These are phyloP conservation scores for Ctenochaetus hawaiiensis DNA, from an alignment of 2,797 vertebrate genomes.

Conservation along the genomic window DNA sequence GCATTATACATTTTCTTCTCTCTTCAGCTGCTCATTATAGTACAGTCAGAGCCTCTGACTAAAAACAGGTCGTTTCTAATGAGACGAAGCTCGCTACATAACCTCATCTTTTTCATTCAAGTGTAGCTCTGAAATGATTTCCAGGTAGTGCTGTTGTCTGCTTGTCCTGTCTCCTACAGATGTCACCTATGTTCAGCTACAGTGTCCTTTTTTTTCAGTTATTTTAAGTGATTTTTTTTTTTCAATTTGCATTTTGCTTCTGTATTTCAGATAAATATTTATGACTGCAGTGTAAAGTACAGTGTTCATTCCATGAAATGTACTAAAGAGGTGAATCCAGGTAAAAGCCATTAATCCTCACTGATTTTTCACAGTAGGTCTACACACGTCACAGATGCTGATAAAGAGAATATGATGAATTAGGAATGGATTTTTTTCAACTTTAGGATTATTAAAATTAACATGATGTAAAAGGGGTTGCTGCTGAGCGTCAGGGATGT, in stretches of 20 bases:
- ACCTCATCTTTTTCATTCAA: conserved; percentile 45
- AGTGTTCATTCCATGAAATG: conserved; percentile 27
- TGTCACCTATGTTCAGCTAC: conserved; percentile 4
- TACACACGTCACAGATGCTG: conserved; percentile 5
- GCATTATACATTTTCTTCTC: conserved; percentile 71
- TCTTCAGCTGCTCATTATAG: conserved; percentile 73
- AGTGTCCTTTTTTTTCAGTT: conserved; percentile 30
- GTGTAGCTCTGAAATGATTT: conserved; percentile 13
- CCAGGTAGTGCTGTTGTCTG: conserved; percentile 8
- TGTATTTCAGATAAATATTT: conserved; percentile 47
- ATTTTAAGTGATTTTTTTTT: not conserved
- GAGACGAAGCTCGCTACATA: conserved; percentile 51
- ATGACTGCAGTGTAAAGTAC: conserved; percentile 33
- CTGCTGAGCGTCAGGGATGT: conserved; percentile 23
- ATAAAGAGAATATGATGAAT: conserved; percentile 35
- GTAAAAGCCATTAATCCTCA: conserved; percentile 45
- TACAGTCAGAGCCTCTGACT: conserved; percentile 60
- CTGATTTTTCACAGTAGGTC: conserved; percentile 33
- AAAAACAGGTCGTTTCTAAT: conserved; percentile 67
- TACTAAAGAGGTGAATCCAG: conserved; percentile 51
- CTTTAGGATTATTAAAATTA: conserved; percentile 50
- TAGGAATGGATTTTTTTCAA: conserved; percentile 23
- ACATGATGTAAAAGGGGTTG: conserved; percentile 22
- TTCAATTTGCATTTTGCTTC: conserved; percentile 9
- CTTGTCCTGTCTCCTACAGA: conserved; percentile 5